Conservation (phyloP, 2,797 vertebrate genomes). For the Mergus octosetaceus region DNA sequence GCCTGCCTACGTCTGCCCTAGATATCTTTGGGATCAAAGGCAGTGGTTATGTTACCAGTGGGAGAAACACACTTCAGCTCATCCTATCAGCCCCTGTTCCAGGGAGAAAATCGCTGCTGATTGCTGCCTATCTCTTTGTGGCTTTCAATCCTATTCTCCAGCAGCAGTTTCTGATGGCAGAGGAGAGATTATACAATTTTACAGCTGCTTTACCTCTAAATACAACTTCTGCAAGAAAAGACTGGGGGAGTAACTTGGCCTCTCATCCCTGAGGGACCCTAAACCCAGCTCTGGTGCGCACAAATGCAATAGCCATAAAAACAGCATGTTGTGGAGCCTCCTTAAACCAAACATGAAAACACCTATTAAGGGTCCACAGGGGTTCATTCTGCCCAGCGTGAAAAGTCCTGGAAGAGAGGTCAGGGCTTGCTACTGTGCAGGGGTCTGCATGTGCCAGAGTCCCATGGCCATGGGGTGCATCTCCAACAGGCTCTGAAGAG, state of each 20-base stretch:
- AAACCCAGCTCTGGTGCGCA: not conserved
- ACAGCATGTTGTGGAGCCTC: constrained; percentile 1
- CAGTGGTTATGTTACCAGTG: not conserved
- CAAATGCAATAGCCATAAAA: not conserved
- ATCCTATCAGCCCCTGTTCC: not conserved
- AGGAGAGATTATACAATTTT: not conserved
- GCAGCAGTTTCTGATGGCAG: not conserved
- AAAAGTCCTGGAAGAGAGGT: not conserved
- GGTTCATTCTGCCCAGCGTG: not conserved
- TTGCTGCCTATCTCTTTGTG: not conserved
- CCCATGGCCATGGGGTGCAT: accelerated
- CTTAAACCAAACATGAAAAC: not conserved
- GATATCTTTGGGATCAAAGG: not conserved
- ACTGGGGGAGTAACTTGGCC: not conserved
- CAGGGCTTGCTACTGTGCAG: not conserved
- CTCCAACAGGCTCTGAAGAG: not conserved
- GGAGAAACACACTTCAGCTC: not conserved
- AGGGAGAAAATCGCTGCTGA: not conserved
- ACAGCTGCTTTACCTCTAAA: not conserved
- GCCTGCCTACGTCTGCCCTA: not conserved
- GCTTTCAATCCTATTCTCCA: not conserved
- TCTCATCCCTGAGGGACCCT: not conserved
- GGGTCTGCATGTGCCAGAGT: not conserved
- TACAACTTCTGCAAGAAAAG: not conserved
- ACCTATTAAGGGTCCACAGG: not conserved